These are phyloP conservation scores for Omphaloscelis lunosa DNA, from an alignment of 2,888 invertebrate species.

Conservation along the genomic window DNA sequence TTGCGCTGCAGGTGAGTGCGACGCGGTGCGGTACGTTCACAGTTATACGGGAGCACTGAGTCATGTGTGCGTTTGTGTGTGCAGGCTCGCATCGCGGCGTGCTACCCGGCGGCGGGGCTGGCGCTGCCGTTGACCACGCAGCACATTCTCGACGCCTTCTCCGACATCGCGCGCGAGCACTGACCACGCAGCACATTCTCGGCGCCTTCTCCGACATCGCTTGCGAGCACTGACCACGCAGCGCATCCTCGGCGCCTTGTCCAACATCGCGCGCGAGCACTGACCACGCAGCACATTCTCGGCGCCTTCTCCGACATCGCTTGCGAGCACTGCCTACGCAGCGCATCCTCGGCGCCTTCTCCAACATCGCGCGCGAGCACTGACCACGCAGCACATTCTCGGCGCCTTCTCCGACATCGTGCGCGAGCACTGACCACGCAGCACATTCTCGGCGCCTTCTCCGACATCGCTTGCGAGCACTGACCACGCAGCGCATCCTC, in stretches of 20 bases:
- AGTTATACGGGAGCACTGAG: not conserved
- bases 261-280: too few species aligned
- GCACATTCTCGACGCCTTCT: constrained; percentile 98
- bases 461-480: constrained; percentile 99
- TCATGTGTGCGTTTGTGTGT: constrained; percentile 90
- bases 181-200: constrained; percentile 92
- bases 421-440: constrained; percentile 94
- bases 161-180: constrained; percentile 99
- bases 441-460: constrained; percentile 97
- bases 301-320: too few species aligned
- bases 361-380: too few species aligned
- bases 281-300: too few species aligned
- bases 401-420: constrained; percentile 99
- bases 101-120: constrained; percentile 99
- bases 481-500: constrained; percentile 86
- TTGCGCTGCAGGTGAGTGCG: constrained; percentile 92
- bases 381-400: constrained; percentile 98
- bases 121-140: constrained; percentile 98
- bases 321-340: too few species aligned
- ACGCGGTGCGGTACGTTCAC: not conserved
- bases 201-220: constrained; percentile 99
- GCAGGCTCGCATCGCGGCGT: constrained; percentile 97
- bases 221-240: constrained; percentile 93
- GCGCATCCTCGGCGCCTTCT: too few species aligned
- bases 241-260: too few species aligned